Evolutionary conservation across 2,888 invertebrate genomes (phyloP), one percentile per base, ranked within the genome.

Genomic region (Sicus ferrugineus): DNA sequence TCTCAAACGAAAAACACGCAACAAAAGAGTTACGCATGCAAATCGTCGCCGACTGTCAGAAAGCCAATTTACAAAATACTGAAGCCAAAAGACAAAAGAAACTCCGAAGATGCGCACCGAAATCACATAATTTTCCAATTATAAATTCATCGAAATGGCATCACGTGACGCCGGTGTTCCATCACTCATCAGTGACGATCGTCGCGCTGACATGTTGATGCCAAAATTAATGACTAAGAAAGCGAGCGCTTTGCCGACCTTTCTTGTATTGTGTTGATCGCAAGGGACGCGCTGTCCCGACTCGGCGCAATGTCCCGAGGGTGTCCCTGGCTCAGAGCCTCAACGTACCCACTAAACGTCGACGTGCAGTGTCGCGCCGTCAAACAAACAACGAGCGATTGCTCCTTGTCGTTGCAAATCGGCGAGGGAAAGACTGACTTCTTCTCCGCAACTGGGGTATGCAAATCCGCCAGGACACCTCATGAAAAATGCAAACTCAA

Each of bases 71-170:
- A 70, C 74, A 72, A 67, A 59, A 28, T 28, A 67, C n/a, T 26
- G 23, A 38, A 65, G 34, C 19, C 26, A 46, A 38, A 0, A 11
- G 7, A 38, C 7, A 52, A 63, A 63, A 28, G 9, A 23, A 19
- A 65, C 7, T 6, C 54, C 16, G 23, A 67, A 69, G 70, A 54
- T 26, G 28, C 6, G 54, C 26, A 42, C 2, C 67, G 68, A 71
- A 69, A 66, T 61, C 69, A 73, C 71, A 74, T 74, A 74, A 76
- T 74, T 74, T 68, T 74, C 75, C 75, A 76, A 76, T 76, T 76
- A 76, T 74, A 76, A 76, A 76, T 76, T 76, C 76, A 76, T 75
- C 74, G 76, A 76, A 76, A 74, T 75, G 73, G 73, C 76, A 75
- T 75, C 74, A 73, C 72, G 72, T 70, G 34, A 14, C 19, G 19